These are phyloP conservation scores for Misgurnus anguillicaudatus DNA, from an alignment of 2,113 vertebrate genomes.

Conservation along the genomic window DNA sequence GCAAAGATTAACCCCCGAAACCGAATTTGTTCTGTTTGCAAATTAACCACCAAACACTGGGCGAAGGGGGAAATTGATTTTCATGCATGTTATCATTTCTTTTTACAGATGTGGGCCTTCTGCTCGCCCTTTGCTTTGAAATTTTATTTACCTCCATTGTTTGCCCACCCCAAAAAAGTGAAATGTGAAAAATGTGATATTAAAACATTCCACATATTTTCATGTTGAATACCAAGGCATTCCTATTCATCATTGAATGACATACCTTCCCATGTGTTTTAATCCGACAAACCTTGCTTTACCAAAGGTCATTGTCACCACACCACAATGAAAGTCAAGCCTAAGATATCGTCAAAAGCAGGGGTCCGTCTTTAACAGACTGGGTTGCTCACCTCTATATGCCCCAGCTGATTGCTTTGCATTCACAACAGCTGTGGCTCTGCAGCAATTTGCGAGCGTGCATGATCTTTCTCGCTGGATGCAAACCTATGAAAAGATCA, in stretches of 20 bases:
- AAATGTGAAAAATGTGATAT: conserved; percentile 11
- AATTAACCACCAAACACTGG: conserved; percentile 53
- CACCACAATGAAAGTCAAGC: conserved; percentile 36
- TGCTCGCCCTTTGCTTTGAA: conserved; percentile 6
- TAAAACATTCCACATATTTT: conserved; percentile 14
- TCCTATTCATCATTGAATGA: background rate
- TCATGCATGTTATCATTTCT: conserved; percentile 12
- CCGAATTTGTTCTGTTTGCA: conserved; percentile 61
- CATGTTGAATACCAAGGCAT: background rate
- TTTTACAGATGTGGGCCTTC: conserved; percentile 9
- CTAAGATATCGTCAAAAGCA: conserved; percentile 30
- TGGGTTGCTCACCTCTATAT: conserved; percentile 45
- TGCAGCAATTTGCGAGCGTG: background rate
- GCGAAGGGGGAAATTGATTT: conserved; percentile 42
- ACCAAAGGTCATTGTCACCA: conserved; percentile 34
- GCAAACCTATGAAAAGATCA: background rate
- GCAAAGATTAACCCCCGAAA: conserved; percentile 72
- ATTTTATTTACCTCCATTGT: conserved; percentile 29
- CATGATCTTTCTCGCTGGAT: background rate
- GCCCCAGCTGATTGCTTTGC: conserved; percentile 49
- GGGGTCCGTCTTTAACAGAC: conserved; percentile 43
- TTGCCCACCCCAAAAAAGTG: conserved; percentile 21
- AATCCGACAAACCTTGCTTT: background rate
- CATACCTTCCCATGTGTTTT: background rate
- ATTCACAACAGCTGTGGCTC: conserved; percentile 52